Conservation (phyloP, 1,140 invertebrate species). For the Hormaphis cornu region DNA sequence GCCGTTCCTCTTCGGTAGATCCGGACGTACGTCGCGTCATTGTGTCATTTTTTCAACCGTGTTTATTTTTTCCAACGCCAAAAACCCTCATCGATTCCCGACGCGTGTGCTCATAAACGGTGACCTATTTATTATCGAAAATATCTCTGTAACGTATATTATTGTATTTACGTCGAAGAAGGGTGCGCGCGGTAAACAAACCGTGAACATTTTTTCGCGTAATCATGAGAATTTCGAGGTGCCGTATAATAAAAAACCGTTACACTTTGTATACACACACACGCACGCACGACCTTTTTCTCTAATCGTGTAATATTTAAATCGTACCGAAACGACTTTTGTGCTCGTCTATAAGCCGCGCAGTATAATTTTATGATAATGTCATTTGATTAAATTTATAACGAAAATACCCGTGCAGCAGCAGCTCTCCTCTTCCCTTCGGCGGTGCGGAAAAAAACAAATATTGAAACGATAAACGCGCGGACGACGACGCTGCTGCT, state of each 20-base stretch:
- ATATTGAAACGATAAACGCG: constrained; percentile 31
- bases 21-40: background rate
- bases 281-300: background rate
- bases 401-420: background rate
- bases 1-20: background rate
- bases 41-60: background rate
- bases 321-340: constrained; percentile 18
- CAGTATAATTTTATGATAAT: background rate
- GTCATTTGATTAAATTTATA: too few relatives aligned
- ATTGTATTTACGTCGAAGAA: background rate
- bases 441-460: constrained; percentile 20
- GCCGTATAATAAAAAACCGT: constrained; percentile 15
- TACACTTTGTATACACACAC: constrained; percentile 12
- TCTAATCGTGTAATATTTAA: constrained; percentile 26
- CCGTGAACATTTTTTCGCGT: constrained; percentile 28
- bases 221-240: constrained; percentile 21
- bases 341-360: background rate
- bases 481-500: constrained; percentile 2
- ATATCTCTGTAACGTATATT: too few relatives aligned
- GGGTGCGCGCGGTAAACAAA: constrained; percentile 4
- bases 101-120: background rate
- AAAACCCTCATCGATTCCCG: background rate
- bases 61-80: background rate
- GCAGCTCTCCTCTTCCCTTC: too few relatives aligned
- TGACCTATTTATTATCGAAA: constrained; percentile 22